Conservation (phyloP, 2,888 invertebrate species). For the Cerastoderma edule region DNA sequence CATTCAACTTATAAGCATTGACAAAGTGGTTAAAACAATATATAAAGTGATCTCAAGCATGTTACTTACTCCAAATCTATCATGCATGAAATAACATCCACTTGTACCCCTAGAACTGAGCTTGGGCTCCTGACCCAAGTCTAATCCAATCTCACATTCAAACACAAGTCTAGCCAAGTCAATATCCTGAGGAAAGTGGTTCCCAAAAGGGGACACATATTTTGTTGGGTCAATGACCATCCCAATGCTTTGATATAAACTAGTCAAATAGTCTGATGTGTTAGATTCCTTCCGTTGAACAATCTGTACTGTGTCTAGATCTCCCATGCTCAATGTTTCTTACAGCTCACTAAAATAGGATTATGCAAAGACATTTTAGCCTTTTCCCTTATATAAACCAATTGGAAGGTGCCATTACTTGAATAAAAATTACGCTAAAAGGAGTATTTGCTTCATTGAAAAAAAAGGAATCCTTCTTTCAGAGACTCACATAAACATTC, state of each 20-base stretch:
- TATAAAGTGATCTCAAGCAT: background rate
- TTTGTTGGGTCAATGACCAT: constrained; percentile 44
- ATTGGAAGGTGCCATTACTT: too few relatives aligned
- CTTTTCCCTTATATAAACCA: too few relatives aligned
- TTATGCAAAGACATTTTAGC: too few relatives aligned
- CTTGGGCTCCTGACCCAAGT: constrained; percentile 96
- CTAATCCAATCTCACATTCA: constrained; percentile 96
- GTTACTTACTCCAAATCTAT: constrained; percentile 87
- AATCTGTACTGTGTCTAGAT: constrained; percentile 60
- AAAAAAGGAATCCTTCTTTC: too few relatives aligned
- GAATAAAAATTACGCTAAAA: too few relatives aligned
- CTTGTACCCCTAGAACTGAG: constrained; percentile 99
- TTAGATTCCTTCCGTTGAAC: constrained; percentile 56
- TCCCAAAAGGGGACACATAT: constrained; percentile 60
- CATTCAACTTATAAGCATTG: too few relatives aligned
- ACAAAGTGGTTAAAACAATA: too few relatives aligned
- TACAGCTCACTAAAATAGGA: too few relatives aligned
- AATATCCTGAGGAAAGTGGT: constrained; percentile 86
- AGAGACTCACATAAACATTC: too few relatives aligned
- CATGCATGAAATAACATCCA: constrained; percentile 99
- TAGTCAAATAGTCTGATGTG: constrained; percentile 30
- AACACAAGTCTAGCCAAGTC: constrained; percentile 94
- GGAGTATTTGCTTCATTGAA: too few relatives aligned
- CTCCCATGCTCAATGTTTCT: constrained; percentile 43
- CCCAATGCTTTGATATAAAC: constrained; percentile 50